Evolutionary conservation across 1,140 invertebrate species (phyloP), one percentile per base, ranked within the genome.

Genomic region (Bombyx mandarina): DNA sequence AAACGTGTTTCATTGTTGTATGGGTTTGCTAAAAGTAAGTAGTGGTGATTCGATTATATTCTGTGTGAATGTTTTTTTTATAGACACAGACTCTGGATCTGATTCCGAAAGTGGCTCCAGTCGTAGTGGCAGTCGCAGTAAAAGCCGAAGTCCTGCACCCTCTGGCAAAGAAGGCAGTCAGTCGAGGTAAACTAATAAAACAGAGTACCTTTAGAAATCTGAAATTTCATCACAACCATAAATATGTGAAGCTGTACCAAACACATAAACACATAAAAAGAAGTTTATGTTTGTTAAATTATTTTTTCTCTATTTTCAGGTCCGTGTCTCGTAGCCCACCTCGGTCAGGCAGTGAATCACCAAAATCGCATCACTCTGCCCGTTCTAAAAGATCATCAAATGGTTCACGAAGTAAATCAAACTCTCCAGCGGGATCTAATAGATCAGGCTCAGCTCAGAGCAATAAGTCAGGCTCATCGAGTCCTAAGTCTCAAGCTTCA

Each of bases 101-200:
- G 89, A 89, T 60, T 90, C 89, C 8, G 88, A 88, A 8, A 89
- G 89, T 58, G 89, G 75, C 6, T 89, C 89, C 7, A 90, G 88
- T 69, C 75, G 63, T 7, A 90, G 88, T 69, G 76, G 63, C 43
- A 89, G 89, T 60, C 78, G 75, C 22, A 90, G 88, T 59, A 87
- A 88, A 12, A 89, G 88, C 56, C 79, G 73, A 9, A 89, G 88
- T 45, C 89, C 89, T 9, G 77, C 79, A 60, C 70, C 66, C 7
- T 76, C 75, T 22, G 77, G 74, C 9, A 78, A 84, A 63, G 78
- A 77, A 64, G 78, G 79, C 9, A 84, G 82, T 61, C 77, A 66
- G 43, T 82, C 75, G 60, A 63, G 84, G 82, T 85, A 73, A 66
- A 35, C 10, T 26, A 8, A n/a, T 8, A 35, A 26, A 10, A 10